Conservation (phyloP, 2,797 vertebrate genomes). For the Fistularia tabacaria region DNA sequence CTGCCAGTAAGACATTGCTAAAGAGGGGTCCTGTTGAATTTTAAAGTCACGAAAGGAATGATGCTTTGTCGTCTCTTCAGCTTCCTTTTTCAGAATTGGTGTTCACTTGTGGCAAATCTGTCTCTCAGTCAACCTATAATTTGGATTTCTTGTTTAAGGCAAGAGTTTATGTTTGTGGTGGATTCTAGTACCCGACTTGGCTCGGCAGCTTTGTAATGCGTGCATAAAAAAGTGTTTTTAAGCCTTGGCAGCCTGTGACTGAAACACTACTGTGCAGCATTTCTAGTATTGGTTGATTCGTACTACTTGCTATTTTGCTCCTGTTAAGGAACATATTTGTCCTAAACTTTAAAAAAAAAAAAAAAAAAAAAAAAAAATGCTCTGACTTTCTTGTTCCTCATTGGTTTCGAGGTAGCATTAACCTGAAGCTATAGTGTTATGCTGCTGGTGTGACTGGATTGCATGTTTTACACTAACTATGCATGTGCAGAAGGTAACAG, state of each 20-base stretch:
- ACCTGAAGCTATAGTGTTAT: slow-evolving; percentile 43
- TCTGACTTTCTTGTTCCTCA: background rate
- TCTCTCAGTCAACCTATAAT: too few species aligned
- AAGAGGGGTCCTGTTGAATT: too few species aligned
- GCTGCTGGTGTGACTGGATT: slow-evolving; percentile 24
- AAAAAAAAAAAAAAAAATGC: too few species aligned
- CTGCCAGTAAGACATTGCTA: too few species aligned
- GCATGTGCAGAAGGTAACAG: slow-evolving; percentile 52
- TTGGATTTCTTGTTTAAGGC: too few species aligned
- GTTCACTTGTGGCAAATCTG: too few species aligned
- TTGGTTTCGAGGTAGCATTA: slow-evolving; percentile 36
- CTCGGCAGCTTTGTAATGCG: slow-evolving; percentile 44
- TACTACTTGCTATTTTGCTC: slow-evolving; percentile 59
- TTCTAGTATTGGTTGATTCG: slow-evolving; percentile 74
- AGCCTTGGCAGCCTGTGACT: slow-evolving; percentile 66
- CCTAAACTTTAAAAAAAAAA: too few species aligned
- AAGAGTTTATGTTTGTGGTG: too few species aligned
- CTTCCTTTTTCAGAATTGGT: too few species aligned
- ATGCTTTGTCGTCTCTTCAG: too few species aligned
- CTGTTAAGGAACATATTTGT: slow-evolving; percentile 72
- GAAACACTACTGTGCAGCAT: slow-evolving; percentile 70
- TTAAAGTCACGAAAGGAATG: too few species aligned
- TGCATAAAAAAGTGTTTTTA: slow-evolving; percentile 46
- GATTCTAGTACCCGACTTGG: too few species aligned
- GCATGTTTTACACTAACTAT: slow-evolving; percentile 10